A percentile compares a stretch with the other conserved stretches of the same genome.
Evolutionary conservation across 2,797 vertebrate species (phyloP).

Genomic region (Apodemus agrarius): DNA sequence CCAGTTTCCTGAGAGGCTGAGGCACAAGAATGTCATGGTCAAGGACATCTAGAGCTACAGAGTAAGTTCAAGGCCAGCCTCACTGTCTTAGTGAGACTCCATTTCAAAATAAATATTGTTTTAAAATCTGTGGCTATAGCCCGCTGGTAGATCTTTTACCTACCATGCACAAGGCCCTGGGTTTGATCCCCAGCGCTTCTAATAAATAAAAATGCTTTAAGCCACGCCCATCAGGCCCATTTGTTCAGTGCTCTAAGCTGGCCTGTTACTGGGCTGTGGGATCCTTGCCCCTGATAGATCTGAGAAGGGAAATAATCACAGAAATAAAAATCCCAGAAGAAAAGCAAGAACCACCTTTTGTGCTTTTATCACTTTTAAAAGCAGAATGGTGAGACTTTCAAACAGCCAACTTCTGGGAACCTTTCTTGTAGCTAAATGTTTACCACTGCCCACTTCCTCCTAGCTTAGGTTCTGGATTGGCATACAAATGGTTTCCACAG

Average conservation of each 20-base stretch:
- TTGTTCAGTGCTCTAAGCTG: neutral
- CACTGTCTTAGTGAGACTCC: neutral
- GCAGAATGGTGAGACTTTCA: neutral
- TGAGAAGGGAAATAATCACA: neutral
- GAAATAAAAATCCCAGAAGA: too few species aligned
- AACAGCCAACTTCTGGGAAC: neutral
- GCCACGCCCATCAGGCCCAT: neutral
- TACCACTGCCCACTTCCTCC: neutral
- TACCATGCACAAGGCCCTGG: neutral
- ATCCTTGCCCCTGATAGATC: neutral
- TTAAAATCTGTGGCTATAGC: neutral
- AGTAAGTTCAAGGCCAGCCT: neutral
- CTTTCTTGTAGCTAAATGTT: neutral
- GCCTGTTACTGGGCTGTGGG: neutral
- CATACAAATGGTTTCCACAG: rapidly evolving
- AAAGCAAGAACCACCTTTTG: neutral
- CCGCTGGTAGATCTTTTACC: neutral
- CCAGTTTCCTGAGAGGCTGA: neutral
- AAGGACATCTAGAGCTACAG: neutral
- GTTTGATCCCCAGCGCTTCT: neutral
- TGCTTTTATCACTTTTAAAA: neutral
- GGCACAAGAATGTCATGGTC: neutral
- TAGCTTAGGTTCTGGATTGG: neutral
- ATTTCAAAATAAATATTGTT: neutral
- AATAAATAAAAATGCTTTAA: neutral